Evolutionary conservation across 1,140 invertebrate genomes (phyloP), one percentile per base, ranked within the genome.

Genomic region (Drosophila guanche): DNA sequence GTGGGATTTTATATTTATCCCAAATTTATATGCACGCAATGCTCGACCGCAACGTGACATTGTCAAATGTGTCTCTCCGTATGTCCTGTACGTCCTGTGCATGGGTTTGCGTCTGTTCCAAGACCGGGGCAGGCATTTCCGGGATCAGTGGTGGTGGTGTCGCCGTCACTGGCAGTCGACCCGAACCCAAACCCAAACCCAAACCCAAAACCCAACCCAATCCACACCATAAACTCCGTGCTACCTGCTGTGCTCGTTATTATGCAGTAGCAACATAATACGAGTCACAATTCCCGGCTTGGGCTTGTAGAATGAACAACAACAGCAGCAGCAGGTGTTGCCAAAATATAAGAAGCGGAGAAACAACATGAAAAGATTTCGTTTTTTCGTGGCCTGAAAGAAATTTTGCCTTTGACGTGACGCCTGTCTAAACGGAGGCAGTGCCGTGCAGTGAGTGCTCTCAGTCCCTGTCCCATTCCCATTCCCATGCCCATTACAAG

Each of bases 21-120:
- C 20, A 50, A 86, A 80, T 86, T 85, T 86, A 80, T 80, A 70
- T 74, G 54, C 72, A 59, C 41, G 50, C 61, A 65, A 48, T 66
- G 76, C 80, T 53, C 52, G 62, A 72, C 74, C 83, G 56, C 83
- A 74, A 81, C 81, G 83, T 86, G 83, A 88, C 81, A 86, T 66
- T 88, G 77, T 81, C 74, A 81, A 75, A 78, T 84, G 60, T 80
- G 60, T 55, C 63, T 56, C 43, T 20, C 37, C 50, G 33, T 16
- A 12, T n/a, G 22, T 7, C 23, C 43, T 14, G 25, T 45, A 29
- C 27, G 37, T 6, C 7, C 29, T 27, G 43, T 58, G 41, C 50
- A 45, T 27, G 52, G 52, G 8, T 33, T 7, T 53, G 67, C 50
- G 70, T 55, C 37, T 40, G 55, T 40, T 40, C 5, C 46, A 55